Evolutionary conservation across 1,140 invertebrate genomes (phyloP), one percentile per base, ranked within the genome.

Genomic region (Epicauta chinensis): DNA sequence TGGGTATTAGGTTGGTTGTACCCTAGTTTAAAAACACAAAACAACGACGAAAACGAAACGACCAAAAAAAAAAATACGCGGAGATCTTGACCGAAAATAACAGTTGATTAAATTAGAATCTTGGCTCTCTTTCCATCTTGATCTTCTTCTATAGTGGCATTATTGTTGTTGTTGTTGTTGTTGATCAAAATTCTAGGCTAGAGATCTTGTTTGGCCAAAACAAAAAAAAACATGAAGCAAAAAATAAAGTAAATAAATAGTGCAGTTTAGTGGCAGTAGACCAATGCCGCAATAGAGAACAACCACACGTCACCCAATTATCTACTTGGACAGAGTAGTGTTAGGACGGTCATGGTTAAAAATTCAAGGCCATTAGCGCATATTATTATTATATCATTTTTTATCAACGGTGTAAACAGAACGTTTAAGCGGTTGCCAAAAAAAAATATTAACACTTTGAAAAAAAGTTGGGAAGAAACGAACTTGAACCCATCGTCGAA

Each of bases 261-360:
- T 40, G 34, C 39, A 50, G 48, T 16, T 31, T 34, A 46, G 31
- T 46, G 7, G 23, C n/a, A n/a, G n/a, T n/a, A n/a, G n/a, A n/a
- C n/a, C n/a, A n/a, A n/a, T n/a, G n/a, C n/a, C n/a, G n/a, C n/a
- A n/a, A n/a, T n/a, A n/a, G n/a, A n/a, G n/a, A n/a, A n/a, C n/a
- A n/a, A n/a, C n/a, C 23, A 16, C 37, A 40, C 45, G 45, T 47
- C 45, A 47, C 34, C 7, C 45, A 47, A 50, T 41, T 41, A 50
- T 23, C 23, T 7, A 23, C 7, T 23, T 23, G 23, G 23, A 23
- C 7, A 23, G 29, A 29, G 40, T 38, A 40, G 41, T 43, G 42
- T 54, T 54, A 30, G 44, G 52, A 37, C 44, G 52, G 52, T 54
- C 52, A 54, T 40, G 44, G 44, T 48, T 51, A 39, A 45, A 48